These are phyloP conservation scores for Nixonia krombeini DNA, from an alignment of 1,140 invertebrate species.

Conservation along the genomic window DNA sequence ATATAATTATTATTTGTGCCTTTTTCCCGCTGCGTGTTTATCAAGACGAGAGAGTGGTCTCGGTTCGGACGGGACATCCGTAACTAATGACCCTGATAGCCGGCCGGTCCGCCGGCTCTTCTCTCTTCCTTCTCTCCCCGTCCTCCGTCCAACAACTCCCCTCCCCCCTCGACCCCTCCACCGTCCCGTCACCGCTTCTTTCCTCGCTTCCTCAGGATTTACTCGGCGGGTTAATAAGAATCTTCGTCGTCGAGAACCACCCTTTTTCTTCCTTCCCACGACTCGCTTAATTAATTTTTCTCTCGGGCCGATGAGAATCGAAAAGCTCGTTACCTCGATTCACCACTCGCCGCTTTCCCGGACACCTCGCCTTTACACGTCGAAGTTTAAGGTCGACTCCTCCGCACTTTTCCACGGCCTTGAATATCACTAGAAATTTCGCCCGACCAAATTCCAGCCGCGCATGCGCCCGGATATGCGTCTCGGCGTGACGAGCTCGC, in stretches of 20 bases:
- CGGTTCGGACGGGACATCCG: conserved; percentile 65
- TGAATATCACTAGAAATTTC: too few species aligned
- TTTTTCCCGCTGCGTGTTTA: conserved; percentile 57
- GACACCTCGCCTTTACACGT: conserved; percentile 1
- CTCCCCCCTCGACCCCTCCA: too few species aligned
- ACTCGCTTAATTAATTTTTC: conserved; percentile 66
- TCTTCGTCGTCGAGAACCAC: conserved; percentile 38
- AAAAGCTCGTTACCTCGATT: conserved; percentile 59
- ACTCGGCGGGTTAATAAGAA: conserved; percentile 60
- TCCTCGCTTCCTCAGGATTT: conserved; percentile 10
- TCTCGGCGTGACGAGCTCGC: too few species aligned
- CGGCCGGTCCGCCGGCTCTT: conserved; percentile 49
- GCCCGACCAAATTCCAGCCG: too few species aligned
- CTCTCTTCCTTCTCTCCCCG: conserved; percentile 15
- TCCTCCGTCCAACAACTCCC: too few species aligned
- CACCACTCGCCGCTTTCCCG: conserved; percentile 44
- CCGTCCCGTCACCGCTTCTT: conserved; percentile 13
- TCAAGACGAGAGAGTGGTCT: conserved; percentile 66
- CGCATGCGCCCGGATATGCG: too few species aligned
- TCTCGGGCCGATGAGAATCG: conserved; percentile 52
- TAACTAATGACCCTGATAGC: conserved; percentile 70
- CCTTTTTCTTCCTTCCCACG: conserved; percentile 24
- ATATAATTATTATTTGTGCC: conserved; percentile 68
- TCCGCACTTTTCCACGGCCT: too few species aligned
- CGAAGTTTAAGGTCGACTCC: not conserved